Percentiles rank a stretch among this genome's conserved stretches.
Evolutionary conservation across 2,888 invertebrate genomes (phyloP).

Genomic region (Athetis lepigone): DNA sequence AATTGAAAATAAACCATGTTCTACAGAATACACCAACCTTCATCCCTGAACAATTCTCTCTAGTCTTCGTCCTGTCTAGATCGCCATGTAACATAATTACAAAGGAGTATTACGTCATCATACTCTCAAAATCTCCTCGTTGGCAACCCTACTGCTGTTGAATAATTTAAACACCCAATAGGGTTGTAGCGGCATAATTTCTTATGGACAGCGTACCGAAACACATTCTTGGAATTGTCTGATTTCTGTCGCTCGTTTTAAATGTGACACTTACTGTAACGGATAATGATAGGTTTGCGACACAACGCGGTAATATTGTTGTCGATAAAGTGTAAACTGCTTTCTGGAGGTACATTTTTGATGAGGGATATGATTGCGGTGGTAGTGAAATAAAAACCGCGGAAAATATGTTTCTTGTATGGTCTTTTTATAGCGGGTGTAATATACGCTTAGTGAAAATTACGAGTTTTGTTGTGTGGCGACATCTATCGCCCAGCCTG

Average conservation of each 20-base stretch:
- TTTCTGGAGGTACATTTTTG: conserved; percentile 12
- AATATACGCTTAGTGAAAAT: no score
- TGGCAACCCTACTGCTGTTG: conserved; percentile 38
- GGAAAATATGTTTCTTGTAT: no score
- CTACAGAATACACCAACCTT: not conserved
- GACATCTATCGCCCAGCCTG: no score
- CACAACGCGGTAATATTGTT: conserved; percentile 19
- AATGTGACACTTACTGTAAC: conserved; percentile 14
- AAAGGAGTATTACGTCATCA: conserved; percentile 31
- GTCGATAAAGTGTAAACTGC: conserved; percentile 18
- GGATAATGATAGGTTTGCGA: conserved; percentile 39
- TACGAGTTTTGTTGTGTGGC: no score
- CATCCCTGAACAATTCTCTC: conserved; percentile 9
- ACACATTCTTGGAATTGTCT: conserved; percentile 35
- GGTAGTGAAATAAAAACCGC: not conserved
- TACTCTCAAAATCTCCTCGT: conserved; percentile 26
- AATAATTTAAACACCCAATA: conserved; percentile 53
- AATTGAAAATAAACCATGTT: no score
- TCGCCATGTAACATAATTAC: conserved; percentile 20
- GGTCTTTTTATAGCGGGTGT: no score
- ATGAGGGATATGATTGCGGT: conserved; percentile 19
- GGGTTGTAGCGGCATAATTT: conserved; percentile 55
- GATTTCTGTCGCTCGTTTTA: conserved; percentile 33
- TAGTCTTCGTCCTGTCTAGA: conserved; percentile 6
- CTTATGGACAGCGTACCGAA: conserved; percentile 32